Conservation (phyloP, 2,113 vertebrate genomes). For the Pedetes capensis region DNA sequence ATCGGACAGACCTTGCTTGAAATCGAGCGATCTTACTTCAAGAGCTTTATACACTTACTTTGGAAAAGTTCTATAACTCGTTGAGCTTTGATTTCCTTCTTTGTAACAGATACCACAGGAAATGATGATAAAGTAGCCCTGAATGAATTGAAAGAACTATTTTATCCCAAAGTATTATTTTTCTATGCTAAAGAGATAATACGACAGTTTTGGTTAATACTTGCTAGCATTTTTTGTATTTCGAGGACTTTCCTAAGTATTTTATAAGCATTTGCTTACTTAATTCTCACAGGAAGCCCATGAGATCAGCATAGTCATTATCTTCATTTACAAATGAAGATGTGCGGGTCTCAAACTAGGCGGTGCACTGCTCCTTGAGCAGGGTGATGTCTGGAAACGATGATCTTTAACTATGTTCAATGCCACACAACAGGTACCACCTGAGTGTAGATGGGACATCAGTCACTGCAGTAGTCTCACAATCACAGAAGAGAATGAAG, state of each 20-base stretch:
- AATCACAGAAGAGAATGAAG: background rate
- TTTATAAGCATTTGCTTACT: background rate
- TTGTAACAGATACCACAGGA: too few species aligned
- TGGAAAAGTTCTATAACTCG: background rate
- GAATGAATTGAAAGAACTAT: too few species aligned
- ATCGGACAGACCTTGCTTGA: background rate
- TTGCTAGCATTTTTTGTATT: background rate
- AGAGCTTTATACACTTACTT: background rate
- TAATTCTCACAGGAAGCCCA: background rate
- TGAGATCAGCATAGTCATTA: background rate
- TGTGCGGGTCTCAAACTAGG: accelerated
- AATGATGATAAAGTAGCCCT: background rate
- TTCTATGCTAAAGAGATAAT: background rate
- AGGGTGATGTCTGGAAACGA: accelerated
- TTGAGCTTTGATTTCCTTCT: background rate
- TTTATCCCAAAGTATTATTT: background rate
- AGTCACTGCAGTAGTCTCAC: background rate
- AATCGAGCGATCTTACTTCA: background rate
- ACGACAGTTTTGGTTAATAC: background rate
- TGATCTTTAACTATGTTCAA: accelerated
- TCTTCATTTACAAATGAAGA: background rate
- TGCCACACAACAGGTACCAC: accelerated
- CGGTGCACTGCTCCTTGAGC: accelerated
- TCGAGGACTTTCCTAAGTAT: background rate
- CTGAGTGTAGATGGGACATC: accelerated